These are phyloP conservation scores for Limnephilus auricula DNA, from an alignment of 2,888 invertebrate genomes.

Conservation along the genomic window DNA sequence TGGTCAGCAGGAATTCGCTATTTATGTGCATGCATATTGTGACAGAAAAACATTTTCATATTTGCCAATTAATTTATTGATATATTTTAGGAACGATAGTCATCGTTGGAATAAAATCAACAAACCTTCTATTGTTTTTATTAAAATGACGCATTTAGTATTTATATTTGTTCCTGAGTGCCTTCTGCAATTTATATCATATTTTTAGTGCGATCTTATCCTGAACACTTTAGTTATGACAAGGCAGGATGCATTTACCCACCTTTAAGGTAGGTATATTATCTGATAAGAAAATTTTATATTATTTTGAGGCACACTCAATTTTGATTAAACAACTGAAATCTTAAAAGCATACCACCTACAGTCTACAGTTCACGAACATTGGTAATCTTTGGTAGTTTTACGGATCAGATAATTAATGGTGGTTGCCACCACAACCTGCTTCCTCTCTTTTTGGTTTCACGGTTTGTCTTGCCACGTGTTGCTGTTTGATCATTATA, in stretches of 20 bases:
- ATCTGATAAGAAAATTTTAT: not conserved
- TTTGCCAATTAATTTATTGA: not conserved
- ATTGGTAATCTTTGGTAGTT: not conserved
- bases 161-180: not conserved
- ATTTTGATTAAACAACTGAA: not conserved
- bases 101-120: not conserved
- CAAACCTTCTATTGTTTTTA: not conserved
- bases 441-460: not conserved
- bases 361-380: not conserved
- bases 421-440: not conserved
- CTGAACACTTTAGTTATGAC: slow-evolving; percentile 22
- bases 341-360: not conserved
- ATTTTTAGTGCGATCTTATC: not conserved
- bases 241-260: not conserved
- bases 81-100: not conserved
- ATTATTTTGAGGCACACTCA: not conserved
- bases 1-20: slow-evolving; percentile 6
- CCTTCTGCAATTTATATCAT: not conserved
- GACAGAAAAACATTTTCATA: not conserved
- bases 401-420: not conserved
- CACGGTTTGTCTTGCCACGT: too few species aligned
- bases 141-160: not conserved
- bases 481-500: not conserved
- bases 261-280: not conserved
- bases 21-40: not conserved